phyloP scores from a whole-genome alignment of 2,888 invertebrate species.

The Plebejus melissa region DNA sequence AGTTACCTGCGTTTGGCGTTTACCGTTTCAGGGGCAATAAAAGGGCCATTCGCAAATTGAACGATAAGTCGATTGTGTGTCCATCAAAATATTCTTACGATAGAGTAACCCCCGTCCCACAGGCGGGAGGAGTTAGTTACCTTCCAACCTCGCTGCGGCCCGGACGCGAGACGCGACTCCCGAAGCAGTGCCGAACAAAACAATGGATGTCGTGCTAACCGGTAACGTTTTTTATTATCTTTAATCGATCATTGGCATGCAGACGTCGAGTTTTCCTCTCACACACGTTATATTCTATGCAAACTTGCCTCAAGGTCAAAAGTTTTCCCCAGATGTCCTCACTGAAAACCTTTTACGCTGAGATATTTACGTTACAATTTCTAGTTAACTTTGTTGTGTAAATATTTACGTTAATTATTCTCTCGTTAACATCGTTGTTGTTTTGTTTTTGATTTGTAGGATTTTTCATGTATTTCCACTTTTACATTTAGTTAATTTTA shows the following conservation, averaged over 20 bases:
- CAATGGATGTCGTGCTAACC: constrained; percentile 35
- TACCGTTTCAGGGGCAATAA: constrained; percentile 31
- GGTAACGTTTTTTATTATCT: constrained; percentile 34
- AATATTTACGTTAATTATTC: constrained; percentile 4
- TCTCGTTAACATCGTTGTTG: background rate
- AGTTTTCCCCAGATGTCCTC: constrained; percentile 30
- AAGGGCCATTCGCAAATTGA: constrained; percentile 34
- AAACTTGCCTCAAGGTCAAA: constrained; percentile 31
- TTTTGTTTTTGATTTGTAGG: background rate
- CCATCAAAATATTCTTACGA: constrained; percentile 35
- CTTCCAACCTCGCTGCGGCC: constrained; percentile 37
- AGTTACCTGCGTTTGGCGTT: constrained; percentile 13
- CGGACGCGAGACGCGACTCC: constrained; percentile 41
- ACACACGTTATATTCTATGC: constrained; percentile 12
- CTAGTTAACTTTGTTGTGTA: background rate
- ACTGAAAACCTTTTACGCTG: constrained; percentile 23
- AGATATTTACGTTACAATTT: constrained; percentile 15
- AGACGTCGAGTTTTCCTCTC: background rate
- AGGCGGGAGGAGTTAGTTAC: constrained; percentile 41
- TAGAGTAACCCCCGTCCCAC: constrained; percentile 37
- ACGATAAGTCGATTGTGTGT: constrained; percentile 36
- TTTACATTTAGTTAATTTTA: background rate
- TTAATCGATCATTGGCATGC: background rate
- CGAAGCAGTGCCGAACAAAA: constrained; percentile 41
- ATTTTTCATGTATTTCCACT: background rate